Percentiles rank a stretch among this genome's conserved stretches.
Evolutionary conservation across 2,888 invertebrate species (phyloP).

Genomic region (Paralinhomoeus sp.): DNA sequence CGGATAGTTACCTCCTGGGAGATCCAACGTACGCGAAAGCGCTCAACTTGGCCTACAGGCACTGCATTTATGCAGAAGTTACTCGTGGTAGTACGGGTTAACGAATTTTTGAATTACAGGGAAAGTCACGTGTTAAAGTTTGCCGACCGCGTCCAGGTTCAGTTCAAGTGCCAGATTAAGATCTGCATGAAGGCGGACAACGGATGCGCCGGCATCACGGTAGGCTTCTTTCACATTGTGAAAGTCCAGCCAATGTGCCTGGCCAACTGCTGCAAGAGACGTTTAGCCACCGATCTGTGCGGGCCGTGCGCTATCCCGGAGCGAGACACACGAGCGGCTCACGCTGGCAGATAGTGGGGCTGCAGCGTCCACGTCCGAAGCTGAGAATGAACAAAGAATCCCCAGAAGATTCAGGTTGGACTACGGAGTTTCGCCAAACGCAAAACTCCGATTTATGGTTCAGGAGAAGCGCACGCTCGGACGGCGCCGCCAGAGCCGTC

Average conservation of each 20-base stretch:
- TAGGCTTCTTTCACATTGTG: constrained; percentile 1
- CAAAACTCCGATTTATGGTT: no score
- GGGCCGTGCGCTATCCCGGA: neutral
- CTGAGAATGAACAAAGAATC: no score
- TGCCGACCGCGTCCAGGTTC: constrained; percentile 21
- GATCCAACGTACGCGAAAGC: constrained; percentile 24
- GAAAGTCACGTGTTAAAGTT: constrained; percentile 25
- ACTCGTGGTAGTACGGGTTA: neutral
- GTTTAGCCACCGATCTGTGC: constrained; percentile 7
- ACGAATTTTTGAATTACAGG: neutral
- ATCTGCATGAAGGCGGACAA: constrained; percentile 22
- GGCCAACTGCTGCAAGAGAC: no score
- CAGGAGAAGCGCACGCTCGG: no score
- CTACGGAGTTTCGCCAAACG: no score
- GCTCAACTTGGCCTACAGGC: constrained; percentile 20
- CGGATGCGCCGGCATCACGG: constrained; percentile 22
- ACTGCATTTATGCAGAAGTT: constrained; percentile 8
- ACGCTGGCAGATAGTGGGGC: no score
- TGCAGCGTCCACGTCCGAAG: no score
- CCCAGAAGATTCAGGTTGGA: no score
- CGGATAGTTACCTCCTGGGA: constrained; percentile 19
- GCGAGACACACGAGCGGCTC: neutral
- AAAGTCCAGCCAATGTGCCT: neutral
- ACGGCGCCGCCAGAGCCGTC: no score
- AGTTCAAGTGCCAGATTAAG: constrained; percentile 23